A percentile compares a stretch with the other conserved stretches of the same genome.
Evolutionary conservation across 2,113 vertebrate species (phyloP).

Genomic region (Nothoprocta perdicaria): DNA sequence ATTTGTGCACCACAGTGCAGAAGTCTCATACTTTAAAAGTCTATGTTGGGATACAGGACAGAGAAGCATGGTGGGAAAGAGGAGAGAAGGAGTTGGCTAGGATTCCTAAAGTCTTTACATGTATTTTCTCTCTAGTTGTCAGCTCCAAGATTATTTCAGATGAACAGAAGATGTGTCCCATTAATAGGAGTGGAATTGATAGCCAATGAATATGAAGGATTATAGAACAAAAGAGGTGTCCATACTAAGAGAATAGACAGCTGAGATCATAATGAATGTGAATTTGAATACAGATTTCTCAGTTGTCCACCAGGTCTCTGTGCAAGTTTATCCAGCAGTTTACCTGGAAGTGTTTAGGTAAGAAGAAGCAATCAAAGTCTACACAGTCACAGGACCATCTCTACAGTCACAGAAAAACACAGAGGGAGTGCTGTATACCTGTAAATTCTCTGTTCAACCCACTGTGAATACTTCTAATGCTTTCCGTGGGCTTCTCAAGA

Average conservation of each 20-base stretch:
- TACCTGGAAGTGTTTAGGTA: neutral
- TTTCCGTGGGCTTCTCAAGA: neutral
- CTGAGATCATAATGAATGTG: neutral
- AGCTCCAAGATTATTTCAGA: neutral
- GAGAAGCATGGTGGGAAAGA: neutral
- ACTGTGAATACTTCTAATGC: rapidly evolving
- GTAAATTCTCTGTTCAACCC: neutral
- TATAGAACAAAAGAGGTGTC: neutral
- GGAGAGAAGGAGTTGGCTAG: rapidly evolving
- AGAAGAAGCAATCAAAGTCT: rapidly evolving
- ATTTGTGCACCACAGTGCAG: neutral
- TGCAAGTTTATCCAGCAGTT: neutral
- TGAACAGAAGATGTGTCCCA: neutral
- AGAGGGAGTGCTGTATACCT: neutral
- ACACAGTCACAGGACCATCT: neutral
- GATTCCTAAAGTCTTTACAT: neutral
- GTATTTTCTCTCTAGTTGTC: neutral
- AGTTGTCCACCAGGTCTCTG: neutral
- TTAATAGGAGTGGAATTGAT: neutral
- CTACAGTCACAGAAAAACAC: neutral
- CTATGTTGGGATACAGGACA: neutral
- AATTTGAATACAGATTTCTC: neutral
- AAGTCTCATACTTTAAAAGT: neutral
- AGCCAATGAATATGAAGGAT: neutral
- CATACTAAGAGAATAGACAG: neutral